Percentiles rank a stretch among this genome's conserved stretches.
phyloP scores from a whole-genome alignment of 2,888 invertebrate species.

The Tachina fera region DNA sequence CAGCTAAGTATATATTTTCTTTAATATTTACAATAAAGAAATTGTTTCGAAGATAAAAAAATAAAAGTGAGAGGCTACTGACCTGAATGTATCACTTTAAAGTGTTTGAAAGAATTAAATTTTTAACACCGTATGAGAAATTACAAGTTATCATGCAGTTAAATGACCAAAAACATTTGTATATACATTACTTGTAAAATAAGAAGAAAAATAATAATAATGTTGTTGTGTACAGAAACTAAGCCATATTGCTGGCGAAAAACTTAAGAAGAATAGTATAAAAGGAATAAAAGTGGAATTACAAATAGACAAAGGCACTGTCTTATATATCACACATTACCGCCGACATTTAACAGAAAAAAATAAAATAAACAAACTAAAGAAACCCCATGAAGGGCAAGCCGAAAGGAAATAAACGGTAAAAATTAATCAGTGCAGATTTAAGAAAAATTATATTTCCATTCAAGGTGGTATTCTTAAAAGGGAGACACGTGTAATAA shows the following conservation, averaged over 20 bases:
- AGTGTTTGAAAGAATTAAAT: too few relatives aligned
- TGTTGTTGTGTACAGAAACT: neutral
- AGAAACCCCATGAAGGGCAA: slow-evolving; percentile 32
- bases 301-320: slow-evolving; percentile 16
- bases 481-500: neutral
- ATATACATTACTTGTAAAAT: neutral
- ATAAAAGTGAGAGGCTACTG: too few relatives aligned
- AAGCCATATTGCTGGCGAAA: neutral
- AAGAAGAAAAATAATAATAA: neutral
- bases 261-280: neutral
- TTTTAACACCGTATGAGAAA: too few relatives aligned
- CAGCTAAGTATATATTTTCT: too few relatives aligned
- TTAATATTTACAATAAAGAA: too few relatives aligned
- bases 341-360: slow-evolving; percentile 24
- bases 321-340: slow-evolving; percentile 39
- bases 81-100: too few relatives aligned
- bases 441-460: neutral
- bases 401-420: neutral
- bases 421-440: slow-evolving; percentile 11
- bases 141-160: too few relatives aligned
- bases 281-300: slow-evolving; percentile 11
- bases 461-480: neutral
- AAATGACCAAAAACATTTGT: neutral
- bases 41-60: too few relatives aligned
- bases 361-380: slow-evolving; percentile 20